Evolutionary conservation across 2,888 invertebrate species (phyloP).

Genomic region (Leptopterna dolabrata): DNA sequence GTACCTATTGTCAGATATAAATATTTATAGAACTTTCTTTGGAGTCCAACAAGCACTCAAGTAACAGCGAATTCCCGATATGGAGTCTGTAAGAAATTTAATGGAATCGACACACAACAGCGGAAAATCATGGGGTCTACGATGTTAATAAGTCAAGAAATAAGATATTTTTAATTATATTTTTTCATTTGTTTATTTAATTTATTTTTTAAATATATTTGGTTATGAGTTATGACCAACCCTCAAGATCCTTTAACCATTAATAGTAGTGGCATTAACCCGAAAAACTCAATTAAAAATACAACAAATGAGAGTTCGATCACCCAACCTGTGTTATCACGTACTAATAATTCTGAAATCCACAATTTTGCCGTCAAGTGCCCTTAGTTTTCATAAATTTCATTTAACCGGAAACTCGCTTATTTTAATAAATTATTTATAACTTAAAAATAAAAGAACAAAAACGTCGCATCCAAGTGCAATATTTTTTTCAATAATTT

Average conservation of each 20-base stretch:
- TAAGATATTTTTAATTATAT: too few relatives aligned
- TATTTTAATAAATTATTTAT: neutral
- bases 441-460: neutral
- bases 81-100: neutral
- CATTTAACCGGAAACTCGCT: neutral
- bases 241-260: too few relatives aligned
- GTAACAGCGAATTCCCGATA: neutral
- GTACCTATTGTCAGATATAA: neutral
- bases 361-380: neutral
- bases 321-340: constrained; percentile 5
- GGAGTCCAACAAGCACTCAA: neutral
- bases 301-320: neutral
- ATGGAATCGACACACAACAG: neutral
- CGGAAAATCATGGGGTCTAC: too few relatives aligned
- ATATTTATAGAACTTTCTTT: neutral
- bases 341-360: neutral
- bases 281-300: neutral
- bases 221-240: too few relatives aligned
- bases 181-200: neutral
- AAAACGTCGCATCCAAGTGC: neutral
- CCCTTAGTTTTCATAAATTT: neutral
- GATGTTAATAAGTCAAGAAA: neutral
- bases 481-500: neutral
- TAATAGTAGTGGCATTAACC: too few relatives aligned
- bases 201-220: too few relatives aligned